Evolutionary conservation across 2,888 invertebrate species (phyloP), one percentile per base, ranked within the genome.

Genomic region (Cerastis rubricosa): DNA sequence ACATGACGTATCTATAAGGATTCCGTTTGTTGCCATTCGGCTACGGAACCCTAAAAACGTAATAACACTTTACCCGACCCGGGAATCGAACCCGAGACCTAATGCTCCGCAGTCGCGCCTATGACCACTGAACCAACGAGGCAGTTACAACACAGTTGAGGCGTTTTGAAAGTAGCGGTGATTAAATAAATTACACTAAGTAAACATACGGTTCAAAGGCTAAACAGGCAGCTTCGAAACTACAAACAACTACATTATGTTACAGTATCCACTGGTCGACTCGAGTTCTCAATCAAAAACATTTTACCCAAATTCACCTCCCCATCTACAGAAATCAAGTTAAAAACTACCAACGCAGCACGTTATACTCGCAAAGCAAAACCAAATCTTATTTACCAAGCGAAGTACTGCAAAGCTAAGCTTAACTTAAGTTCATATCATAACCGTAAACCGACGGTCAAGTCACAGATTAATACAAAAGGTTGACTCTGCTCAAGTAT

Each of bases 381-480:
- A 67, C 51, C 59, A 68, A 81, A 85, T 66, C 71, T 84, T 71
- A 57, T 81, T 85, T 71, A 81, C 68, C 25, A 17, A 71, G 49
- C n/a, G 14, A 61, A 84, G 71, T 63, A 64, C 67, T 85, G 84
- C 68, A 51, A 57, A 59, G 57, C 51, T 76, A 61, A 76, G 85
- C 71, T 81, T 70, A 73, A 80, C 74, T 74, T 70, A 63, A 81
- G 76, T 75, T 81, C 70, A 81, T 80, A 71, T 71, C 82, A 81
- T 82, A 76, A 82, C 71, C 61, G 29, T 71, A 57, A 72, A 66
- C 54, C 45, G 45, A 17, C 14, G 47, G 22, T 47, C n/a, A 40
- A 6, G 5, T 25, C 14, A 47, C 14, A 54, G 7, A 54, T 19
- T 11, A 19, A 1, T 22, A 19, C 40, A 77, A 51, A 74, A 80